Evolutionary conservation across 2,888 invertebrate genomes (phyloP), one percentile per base, ranked within the genome.

Genomic region (Clistopyga incitator): DNA sequence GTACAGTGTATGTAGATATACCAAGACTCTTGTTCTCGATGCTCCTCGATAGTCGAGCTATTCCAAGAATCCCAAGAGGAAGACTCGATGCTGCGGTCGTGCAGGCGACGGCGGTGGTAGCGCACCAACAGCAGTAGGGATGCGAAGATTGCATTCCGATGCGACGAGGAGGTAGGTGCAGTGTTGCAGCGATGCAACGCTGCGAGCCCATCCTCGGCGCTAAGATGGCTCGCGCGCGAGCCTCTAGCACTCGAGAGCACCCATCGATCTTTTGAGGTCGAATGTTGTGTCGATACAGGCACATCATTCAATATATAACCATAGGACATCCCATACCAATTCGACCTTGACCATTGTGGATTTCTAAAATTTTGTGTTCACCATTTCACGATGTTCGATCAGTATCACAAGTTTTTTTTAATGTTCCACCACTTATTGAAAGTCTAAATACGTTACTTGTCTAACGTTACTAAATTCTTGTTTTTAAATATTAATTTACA

Each of bases 71-170:
- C 61, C 82, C 23, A 59, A 81, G 78, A 79, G 80, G 72, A 65
- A 81, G 47, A 78, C 42, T 81, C 47, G 67, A 42, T 64, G 65
- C 50, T 29, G 70, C 75, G 72, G 72, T 84, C 61, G 74, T 34
- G 10, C 70, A 52, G 71, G 65, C 29, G 59, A 67, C 45, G 65
- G 10, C 70, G 52, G 64, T 81, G 78, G 76, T 71, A 72, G 71
- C 20, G 78, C 64, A 64, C 65, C 47, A 72, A 72, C 70, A 68
- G 72, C 75, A 59, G 52, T 78, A 68, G 77, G 78, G 79, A 81
- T 84, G 65, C 78, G 78, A 83, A 85, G 84, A 86, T 86, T 85
- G 84, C 86, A 86, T 86, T 85, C 84, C 85, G 76, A 80, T 80
- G 67, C 72, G 83, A 70, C 75, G 82, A 68, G 75, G 29, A 59